Evolutionary conservation across 2,888 invertebrate species (phyloP), one percentile per base, ranked within the genome.

Genomic region (Drosophila rellima): DNA sequence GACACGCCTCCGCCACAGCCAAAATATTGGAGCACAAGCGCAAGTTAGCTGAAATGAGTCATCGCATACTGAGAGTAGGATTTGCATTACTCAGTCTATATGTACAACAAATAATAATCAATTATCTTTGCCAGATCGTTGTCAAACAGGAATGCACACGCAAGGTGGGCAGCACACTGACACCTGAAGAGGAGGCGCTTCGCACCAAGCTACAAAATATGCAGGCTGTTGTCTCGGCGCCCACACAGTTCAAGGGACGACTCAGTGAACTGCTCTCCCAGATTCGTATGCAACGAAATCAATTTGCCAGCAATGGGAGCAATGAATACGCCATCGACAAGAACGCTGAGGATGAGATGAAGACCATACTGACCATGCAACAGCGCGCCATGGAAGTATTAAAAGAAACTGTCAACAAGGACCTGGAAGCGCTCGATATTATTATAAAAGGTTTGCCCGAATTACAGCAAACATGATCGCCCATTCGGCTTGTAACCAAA

Each of bases 231-330:
- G 94, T 99, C 17, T 97, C 97, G 82, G 96, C 97, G 13, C 98
- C 98, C 31, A 97, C 98, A 40, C 97, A 98, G 80, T 97, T 97
- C 90, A 98, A 98, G 96, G 98, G 98, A 65, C 96, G 98, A 57
- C 94, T 98, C 61, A 97, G 97, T 92, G 98, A 98, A 93, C 93
- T 98, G 85, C 93, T 98, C 76, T 97, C 98, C 15, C 97, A 97
- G 78, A 96, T 98, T 83, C 94, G 96, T 63, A 94, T 97, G 91
- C 95, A 96, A 80, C 94, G 95, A 63, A 94, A 94, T 89, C 95
- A 95, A 17, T 93, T 93, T 73, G 93, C 94, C 51, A 93, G 94
- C 13, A 94, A 94, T 44, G 94, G 94, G 29, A 93, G 93, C 6
- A 95, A 95, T 44, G 95, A 96, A 82, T 98, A 98, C 89, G 95